phyloP scores from a whole-genome alignment of 2,113 vertebrate genomes.

The Oophaga pumilio region DNA sequence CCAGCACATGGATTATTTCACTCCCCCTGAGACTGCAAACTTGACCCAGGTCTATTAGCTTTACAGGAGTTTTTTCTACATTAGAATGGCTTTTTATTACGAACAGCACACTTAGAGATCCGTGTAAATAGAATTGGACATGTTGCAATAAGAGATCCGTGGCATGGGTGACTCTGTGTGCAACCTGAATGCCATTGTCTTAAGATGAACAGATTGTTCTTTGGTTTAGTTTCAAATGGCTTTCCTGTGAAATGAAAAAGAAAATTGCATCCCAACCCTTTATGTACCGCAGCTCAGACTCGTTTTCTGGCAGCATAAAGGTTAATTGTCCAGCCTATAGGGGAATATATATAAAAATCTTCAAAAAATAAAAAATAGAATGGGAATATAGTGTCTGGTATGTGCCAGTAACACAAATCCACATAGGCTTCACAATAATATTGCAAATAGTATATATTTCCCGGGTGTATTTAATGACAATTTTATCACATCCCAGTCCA shows the following conservation, averaged over 20 bases:
- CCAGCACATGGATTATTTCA: slow-evolving; percentile 85
- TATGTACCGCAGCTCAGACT: neutral
- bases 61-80: slow-evolving; percentile 36
- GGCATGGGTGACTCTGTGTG: slow-evolving; percentile 18
- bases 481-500: slow-evolving; percentile 19
- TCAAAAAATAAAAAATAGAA: neutral
- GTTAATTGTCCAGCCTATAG: slow-evolving; percentile 42
- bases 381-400: neutral
- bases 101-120: slow-evolving; percentile 29
- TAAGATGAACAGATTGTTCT: slow-evolving; percentile 29
- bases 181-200: slow-evolving; percentile 29
- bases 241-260: slow-evolving; percentile 30
- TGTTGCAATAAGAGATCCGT: slow-evolving; percentile 49
- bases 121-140: slow-evolving; percentile 31
- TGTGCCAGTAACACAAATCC: neutral
- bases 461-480: slow-evolving; percentile 27
- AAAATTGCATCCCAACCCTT: slow-evolving; percentile 9
- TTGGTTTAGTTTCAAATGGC: slow-evolving; percentile 21
- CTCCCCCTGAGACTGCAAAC: slow-evolving; percentile 59
- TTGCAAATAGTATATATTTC: slow-evolving; percentile 34
- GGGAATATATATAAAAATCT: slow-evolving; percentile 6
- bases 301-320: slow-evolving; percentile 32
- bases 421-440: slow-evolving; percentile 14
- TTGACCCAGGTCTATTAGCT: slow-evolving; percentile 57
- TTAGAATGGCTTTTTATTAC: slow-evolving; percentile 51